These are phyloP conservation scores for Rhorus exstirpatorius DNA, from an alignment of 2,888 invertebrate species.

Conservation along the genomic window DNA sequence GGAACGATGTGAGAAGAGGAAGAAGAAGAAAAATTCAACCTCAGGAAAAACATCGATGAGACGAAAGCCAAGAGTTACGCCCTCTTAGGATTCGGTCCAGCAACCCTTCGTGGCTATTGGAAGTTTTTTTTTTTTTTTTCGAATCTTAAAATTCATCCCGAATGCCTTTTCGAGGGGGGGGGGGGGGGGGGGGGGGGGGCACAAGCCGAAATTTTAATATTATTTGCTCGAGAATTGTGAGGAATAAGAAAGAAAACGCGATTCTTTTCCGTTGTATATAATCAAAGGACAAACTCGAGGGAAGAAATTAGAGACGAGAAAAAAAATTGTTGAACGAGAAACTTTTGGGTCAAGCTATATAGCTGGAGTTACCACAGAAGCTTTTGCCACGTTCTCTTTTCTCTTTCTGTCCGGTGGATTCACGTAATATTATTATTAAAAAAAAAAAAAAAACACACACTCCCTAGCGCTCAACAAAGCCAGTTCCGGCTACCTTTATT, in stretches of 20 bases:
- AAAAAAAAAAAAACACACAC: constrained; percentile 34
- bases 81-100: constrained; percentile 52
- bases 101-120: constrained; percentile 48
- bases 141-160: constrained; percentile 19
- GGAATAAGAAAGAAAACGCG: constrained; percentile 29
- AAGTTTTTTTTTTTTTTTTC: constrained; percentile 14
- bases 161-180: constrained; percentile 8
- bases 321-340: constrained; percentile 16
- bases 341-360: not conserved
- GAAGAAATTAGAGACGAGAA: not conserved
- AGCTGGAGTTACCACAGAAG: not conserved
- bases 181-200: not conserved
- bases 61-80: constrained; percentile 53
- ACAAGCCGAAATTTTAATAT: constrained; percentile 28
- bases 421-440: constrained; percentile 22
- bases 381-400: constrained; percentile 6
- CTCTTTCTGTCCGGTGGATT: not conserved
- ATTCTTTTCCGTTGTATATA: too few relatives aligned
- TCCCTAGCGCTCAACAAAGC: constrained; percentile 52
- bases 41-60: constrained; percentile 42
- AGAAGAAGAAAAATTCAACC: constrained; percentile 26
- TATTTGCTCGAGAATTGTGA: constrained; percentile 26
- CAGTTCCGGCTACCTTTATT: constrained; percentile 58
- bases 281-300: constrained; percentile 61
- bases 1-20: constrained; percentile 39